Evolutionary conservation across 2,888 invertebrate species (phyloP).

Genomic region (Oscheius onirici): DNA sequence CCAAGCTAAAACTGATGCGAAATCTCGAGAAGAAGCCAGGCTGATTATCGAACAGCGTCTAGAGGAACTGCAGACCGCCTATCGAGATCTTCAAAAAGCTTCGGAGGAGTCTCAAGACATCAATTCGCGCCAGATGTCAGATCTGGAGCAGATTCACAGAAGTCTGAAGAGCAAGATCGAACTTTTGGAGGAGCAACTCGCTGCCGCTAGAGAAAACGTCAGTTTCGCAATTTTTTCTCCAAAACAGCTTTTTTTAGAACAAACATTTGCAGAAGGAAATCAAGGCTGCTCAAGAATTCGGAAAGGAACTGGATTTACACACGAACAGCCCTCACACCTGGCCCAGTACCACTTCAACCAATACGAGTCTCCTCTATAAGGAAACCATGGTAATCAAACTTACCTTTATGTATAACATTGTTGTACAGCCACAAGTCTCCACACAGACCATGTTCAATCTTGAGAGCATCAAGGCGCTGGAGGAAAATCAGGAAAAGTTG

Average conservation of each 20-base stretch:
- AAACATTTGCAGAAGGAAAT: background rate
- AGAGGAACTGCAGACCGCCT: background rate
- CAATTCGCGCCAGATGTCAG: background rate
- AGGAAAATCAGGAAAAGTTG: background rate
- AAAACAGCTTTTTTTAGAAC: background rate
- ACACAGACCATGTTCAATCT: background rate
- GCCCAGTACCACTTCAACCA: background rate
- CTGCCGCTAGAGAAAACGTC: conserved; percentile 2
- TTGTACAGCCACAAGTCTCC: background rate
- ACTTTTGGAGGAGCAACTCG: background rate
- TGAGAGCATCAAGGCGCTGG: background rate
- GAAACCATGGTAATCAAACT: background rate
- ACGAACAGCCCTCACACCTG: conserved; percentile 8
- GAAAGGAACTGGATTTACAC: background rate
- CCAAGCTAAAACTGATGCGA: no score
- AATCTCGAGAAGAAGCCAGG: background rate
- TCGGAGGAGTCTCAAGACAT: background rate
- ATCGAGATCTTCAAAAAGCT: background rate
- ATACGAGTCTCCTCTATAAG: background rate
- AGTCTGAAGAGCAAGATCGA: background rate
- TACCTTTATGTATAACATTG: background rate
- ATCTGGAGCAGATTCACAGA: background rate
- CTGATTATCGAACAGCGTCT: background rate
- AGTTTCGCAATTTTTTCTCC: background rate
- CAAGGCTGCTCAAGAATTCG: background rate